A percentile compares a stretch with the other conserved stretches of the same genome.
Evolutionary conservation across 2,888 invertebrate species (phyloP).

Genomic region (Hoplodrina blanda): DNA sequence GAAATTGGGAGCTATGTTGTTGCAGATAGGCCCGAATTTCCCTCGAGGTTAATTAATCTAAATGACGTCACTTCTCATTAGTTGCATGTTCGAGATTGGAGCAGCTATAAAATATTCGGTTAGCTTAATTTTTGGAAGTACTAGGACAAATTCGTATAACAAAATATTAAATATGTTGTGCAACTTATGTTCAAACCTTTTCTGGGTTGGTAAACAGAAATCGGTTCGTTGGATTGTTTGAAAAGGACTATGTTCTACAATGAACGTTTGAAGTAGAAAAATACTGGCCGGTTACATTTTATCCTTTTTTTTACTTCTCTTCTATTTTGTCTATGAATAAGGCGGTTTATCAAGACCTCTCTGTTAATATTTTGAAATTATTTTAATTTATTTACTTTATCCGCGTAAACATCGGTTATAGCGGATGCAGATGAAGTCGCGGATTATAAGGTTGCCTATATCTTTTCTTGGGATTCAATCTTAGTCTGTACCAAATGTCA

Average conservation of each 20-base stretch:
- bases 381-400: no score
- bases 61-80: conserved; percentile 45
- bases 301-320: not conserved
- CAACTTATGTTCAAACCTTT: not conserved
- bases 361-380: not conserved
- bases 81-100: conserved; percentile 19
- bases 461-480: no score
- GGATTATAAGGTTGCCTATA: no score
- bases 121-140: conserved; percentile 10
- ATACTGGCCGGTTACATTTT: not conserved
- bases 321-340: not conserved
- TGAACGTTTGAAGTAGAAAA: not conserved
- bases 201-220: conserved; percentile 4
- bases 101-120: conserved; percentile 19
- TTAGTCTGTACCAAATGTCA: no score
- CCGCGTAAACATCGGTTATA: no score
- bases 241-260: not conserved
- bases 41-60: conserved; percentile 28
- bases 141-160: not conserved
- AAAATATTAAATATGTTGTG: not conserved
- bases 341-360: not conserved
- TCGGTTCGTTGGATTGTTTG: not conserved
- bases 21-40: not conserved
- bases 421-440: no score
- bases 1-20: conserved; percentile 1